Conservation (phyloP, 2,797 vertebrate genomes). For the Coregonus suidteri region DNA sequence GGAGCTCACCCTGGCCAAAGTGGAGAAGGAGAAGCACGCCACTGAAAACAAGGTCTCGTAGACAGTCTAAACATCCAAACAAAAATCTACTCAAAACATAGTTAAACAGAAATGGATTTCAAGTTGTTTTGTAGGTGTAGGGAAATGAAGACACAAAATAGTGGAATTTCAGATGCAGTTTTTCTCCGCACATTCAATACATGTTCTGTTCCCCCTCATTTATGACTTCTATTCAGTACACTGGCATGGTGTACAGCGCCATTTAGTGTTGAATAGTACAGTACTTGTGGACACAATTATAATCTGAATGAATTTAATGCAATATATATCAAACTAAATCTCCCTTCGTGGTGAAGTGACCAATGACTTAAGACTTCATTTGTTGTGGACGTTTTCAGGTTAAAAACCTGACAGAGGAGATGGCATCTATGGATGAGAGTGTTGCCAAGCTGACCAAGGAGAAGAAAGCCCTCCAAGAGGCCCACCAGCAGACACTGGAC, state of each 20-base stretch:
- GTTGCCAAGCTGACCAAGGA: not conserved
- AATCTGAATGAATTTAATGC: not conserved
- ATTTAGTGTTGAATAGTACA: too few species aligned
- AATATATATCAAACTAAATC: too few species aligned
- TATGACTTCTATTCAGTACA: too few species aligned
- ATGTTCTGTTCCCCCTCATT: too few species aligned
- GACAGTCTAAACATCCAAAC: not conserved
- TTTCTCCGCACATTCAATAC: too few species aligned
- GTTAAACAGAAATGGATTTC: not conserved
- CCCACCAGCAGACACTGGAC: not conserved
- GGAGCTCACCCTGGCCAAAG: constrained; percentile 1
- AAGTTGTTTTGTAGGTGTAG: not conserved
- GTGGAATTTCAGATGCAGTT: too few species aligned
- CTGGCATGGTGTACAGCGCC: too few species aligned
- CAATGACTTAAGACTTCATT: not conserved
- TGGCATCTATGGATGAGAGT: not conserved
- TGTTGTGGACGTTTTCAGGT: not conserved
- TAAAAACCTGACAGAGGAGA: constrained; percentile 2
- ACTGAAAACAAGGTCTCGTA: constrained; percentile 58
- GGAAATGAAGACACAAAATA: too few species aligned
- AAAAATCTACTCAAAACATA: not conserved
- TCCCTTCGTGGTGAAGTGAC: not conserved
- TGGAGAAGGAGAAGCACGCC: constrained; percentile 41
- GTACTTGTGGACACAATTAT: not conserved
- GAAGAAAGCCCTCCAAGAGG: constrained; percentile 1